Evolutionary conservation across 2,888 invertebrate genomes (phyloP).

Genomic region (Dicyrtomina minuta): DNA sequence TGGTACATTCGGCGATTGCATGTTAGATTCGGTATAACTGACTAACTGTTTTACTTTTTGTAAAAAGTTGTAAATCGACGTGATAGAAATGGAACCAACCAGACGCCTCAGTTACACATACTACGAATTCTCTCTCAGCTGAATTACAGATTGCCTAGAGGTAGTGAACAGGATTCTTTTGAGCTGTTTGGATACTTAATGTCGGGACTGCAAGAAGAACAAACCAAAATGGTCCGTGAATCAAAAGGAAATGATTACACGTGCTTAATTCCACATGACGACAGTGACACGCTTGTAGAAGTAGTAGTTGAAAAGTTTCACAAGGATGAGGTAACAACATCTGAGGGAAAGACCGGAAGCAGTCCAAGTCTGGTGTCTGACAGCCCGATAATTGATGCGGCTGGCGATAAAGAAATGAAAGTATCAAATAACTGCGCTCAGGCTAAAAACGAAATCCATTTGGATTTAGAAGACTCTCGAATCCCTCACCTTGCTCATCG

Average conservation of each 20-base stretch:
- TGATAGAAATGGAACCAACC: conserved; percentile 2
- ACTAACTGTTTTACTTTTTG: not conserved
- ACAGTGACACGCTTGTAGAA: conserved; percentile 20
- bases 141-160: conserved; percentile 26
- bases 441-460: not conserved
- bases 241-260: conserved; percentile 21
- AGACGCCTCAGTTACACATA: conserved; percentile 24
- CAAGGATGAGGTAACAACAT: not conserved
- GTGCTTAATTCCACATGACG: conserved; percentile 25
- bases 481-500: conserved; percentile 21
- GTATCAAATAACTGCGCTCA: too few relatives aligned
- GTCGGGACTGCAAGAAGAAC: conserved; percentile 33
- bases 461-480: too few relatives aligned
- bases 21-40: not conserved
- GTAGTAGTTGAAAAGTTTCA: conserved; percentile 23
- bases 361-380: too few relatives aligned
- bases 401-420: conserved; percentile 17
- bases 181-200: conserved; percentile 30
- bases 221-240: conserved; percentile 22
- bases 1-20: too few relatives aligned
- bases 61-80: conserved; percentile 29
- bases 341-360: not conserved
- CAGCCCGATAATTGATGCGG: not conserved
- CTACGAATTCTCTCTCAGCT: conserved; percentile 22
- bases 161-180: conserved; percentile 29